Base-by-base conservation (phyloP, 2,888 invertebrate species). In the Nineta flava region DNA sequence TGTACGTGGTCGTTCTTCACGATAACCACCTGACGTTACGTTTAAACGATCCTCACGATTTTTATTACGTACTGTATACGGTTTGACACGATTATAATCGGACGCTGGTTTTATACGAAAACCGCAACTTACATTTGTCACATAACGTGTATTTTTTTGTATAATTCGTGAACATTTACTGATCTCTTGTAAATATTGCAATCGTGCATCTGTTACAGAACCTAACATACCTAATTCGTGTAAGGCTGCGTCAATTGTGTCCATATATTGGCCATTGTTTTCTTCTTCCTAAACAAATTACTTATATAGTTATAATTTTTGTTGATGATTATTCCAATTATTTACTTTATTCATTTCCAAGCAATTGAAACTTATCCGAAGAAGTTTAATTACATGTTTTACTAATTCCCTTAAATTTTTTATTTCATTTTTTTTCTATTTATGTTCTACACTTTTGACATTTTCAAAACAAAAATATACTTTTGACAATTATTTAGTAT, bases 151-250 rank as follows among this genome's bases (percentile, higher is more conserved):
- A 60, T 77, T 76, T 56, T 76, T 67, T 50, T 75, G 47, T 21
- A 31, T 44, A 38, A 40, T 46, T 50, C 32, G 50, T 51, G 43
- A 44, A 57, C 67, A 69, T 9, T 68, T 63, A 55, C 66, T 68
- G 12, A 73, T 67, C 59, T 77, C 76, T 50, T 66, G 68, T 54
- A 77, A 63, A 60, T 73, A 77, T 47, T 77, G 75, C 53, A 71
- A 68, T 31, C 75, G 70, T 26, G 76, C 74, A 58, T 76, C 72
- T 17, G 74, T 74, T 57, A 73, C 71, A 51, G 73, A 70, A 57
- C 77, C 75, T 54, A 78, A 61, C 77, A 77, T 77, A 49, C 75
- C 77, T 56, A 77, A 62, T 57, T 76, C 76, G 60, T 75, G 73
- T 55, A 77, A 64, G 42, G 77, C 75, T 59, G 68, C 70, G 64